These are phyloP conservation scores for Garra rufa DNA, from an alignment of 2,113 vertebrate genomes.

Conservation along the genomic window DNA sequence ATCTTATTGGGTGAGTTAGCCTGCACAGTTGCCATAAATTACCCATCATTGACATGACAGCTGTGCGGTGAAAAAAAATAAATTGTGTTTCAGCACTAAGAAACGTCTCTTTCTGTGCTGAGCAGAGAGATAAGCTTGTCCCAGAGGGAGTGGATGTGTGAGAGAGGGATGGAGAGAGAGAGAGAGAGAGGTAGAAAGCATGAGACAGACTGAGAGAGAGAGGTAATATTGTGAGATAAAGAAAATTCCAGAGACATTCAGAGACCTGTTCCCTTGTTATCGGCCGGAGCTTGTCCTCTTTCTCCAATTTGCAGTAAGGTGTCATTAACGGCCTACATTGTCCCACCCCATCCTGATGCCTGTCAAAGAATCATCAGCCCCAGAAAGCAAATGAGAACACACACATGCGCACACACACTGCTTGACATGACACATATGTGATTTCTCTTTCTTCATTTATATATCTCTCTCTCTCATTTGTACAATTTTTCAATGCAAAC, in stretches of 20 bases:
- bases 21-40: slow-evolving; percentile 59
- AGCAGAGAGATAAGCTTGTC: slow-evolving; percentile 59
- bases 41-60: slow-evolving; percentile 63
- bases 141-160: slow-evolving; percentile 32
- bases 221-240: slow-evolving; percentile 12
- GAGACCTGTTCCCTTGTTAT: slow-evolving; percentile 66
- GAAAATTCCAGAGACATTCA: slow-evolving; percentile 35
- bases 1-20: slow-evolving; percentile 49
- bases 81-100: slow-evolving; percentile 59
- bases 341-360: slow-evolving; percentile 59
- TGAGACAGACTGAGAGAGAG: not conserved
- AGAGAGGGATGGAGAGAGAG: not conserved
- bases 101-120: slow-evolving; percentile 58
- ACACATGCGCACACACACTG: not conserved
- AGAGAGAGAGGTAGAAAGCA: not conserved
- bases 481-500: not conserved
- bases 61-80: slow-evolving; percentile 51
- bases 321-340: slow-evolving; percentile 66
- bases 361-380: slow-evolving; percentile 13
- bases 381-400: not conserved
- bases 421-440: not conserved
- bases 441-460: not conserved
- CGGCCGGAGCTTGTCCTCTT: slow-evolving; percentile 60
- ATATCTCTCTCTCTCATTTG: slow-evolving; percentile 2
- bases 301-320: slow-evolving; percentile 65